Base-by-base conservation (phyloP, 2,797 vertebrate species). In the Macroramphosus scolopax region DNA sequence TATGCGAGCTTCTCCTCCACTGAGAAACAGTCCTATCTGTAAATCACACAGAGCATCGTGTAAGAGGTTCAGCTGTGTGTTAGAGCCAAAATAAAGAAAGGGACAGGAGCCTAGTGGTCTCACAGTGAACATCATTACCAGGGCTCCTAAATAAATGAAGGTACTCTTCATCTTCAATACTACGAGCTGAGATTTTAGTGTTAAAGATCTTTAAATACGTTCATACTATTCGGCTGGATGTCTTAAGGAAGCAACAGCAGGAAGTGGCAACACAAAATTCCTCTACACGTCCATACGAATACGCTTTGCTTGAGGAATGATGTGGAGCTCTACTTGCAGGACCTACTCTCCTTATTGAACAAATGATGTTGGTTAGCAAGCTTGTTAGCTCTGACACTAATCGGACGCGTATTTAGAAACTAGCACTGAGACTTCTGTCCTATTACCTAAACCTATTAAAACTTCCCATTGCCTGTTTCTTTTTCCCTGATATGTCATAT, bases 21-120 rank as follows among this genome's bases (percentile, higher is more conserved):
- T 46, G 64, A 65, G 46, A 68, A 62, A 64, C 51, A 56, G 38
- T 55, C 45, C 35, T 17, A 45, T 62, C 51, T 30, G 26, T 30
- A 63, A 73, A 69, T 77, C 62, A 58, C 68, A 53, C 37, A 15
- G 29, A 48, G 57, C 44, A 48, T 31, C 43, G 50, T 51, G 45
- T 73, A 59, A 65, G 47, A 15, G 5, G 16, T 36, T 54, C 63
- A 56, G 67, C 68, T 39, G 55, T 8, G 17, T 31, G 37, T 8
- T 15, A 34, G 32, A 8, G 29, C 45, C 29, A 37, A 57, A 62
- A 48, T 59, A 61, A 49, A 44, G 43, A 50, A 28, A 16, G 34
- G 34, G 51, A 22, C 24, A 53, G 51, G 28, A 54, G 35, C 9
- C n/a, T 20, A 8, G 42, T 26, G 30, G 28, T 29, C 18, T 36